Evolutionary conservation across 1,140 invertebrate genomes (phyloP), one percentile per base, ranked within the genome.

Genomic region (Laupala kohalensis): DNA sequence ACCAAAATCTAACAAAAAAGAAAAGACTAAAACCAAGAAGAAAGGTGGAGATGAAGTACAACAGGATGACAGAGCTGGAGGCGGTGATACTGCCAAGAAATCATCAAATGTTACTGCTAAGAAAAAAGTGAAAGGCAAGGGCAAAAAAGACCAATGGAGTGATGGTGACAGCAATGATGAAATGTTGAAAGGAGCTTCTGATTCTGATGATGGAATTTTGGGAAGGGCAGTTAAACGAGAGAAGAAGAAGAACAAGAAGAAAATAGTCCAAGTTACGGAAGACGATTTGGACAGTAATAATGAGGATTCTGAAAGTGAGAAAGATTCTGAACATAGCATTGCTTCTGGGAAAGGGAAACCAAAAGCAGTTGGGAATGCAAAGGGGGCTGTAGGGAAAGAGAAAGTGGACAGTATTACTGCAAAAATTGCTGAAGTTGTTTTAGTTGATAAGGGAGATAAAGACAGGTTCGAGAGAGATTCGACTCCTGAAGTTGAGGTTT

Each of bases 131-230:
- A 74, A 76, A 37, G 64, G 25, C 23, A 73, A 73, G 62, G 71
- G 69, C 1, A 74, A 75, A 65, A 75, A 74, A 30, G 75, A 73
- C 73, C 82, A 85, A 70, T 81, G 80, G 76, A 83, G 81, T 76
- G 84, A 80, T 72, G 84, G 83, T n/a, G 81, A 83, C 63, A 24
- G 64, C 12, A 69, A 29, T 25, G 25, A 29, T 30, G 63, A 73
- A 13, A 9, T 65, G 3, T 30, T 73, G 25, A 64, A 73, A 37
- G 64, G 64, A 27, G 6, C 25, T 4, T 9, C 23, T 65, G 75
- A 75, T 67, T 67, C 75, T 37, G 78, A 80, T 0, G 66, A 72
- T 69, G n/a, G 15, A 69, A 0, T 78, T 74, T 19, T n/a, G n/a
- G n/a, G n/a, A n/a, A n/a, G n/a, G n/a, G n/a, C 76, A 66, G 73